These are phyloP conservation scores for Tragulus kanchil DNA, from an alignment of 2,113 vertebrate genomes.

Conservation along the genomic window DNA sequence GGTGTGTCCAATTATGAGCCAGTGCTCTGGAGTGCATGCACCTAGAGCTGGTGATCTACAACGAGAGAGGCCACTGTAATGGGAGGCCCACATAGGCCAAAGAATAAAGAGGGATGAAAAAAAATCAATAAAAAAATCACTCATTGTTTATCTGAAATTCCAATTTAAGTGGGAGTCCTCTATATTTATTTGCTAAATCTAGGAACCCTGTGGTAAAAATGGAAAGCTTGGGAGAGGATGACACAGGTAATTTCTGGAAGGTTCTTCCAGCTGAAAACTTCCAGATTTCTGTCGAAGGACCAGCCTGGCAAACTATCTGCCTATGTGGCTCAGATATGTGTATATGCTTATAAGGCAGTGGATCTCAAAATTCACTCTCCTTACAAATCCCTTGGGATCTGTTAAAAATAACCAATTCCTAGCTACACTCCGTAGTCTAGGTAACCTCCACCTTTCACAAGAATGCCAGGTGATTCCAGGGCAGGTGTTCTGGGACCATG, in stretches of 20 bases:
- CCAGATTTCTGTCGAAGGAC: background rate
- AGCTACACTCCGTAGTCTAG: background rate
- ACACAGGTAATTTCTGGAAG: background rate
- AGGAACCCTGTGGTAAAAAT: background rate
- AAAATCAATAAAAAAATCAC: background rate
- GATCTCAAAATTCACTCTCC: background rate
- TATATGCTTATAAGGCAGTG: background rate
- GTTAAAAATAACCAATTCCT: background rate
- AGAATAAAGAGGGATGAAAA: too few relatives aligned
- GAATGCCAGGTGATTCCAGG: background rate
- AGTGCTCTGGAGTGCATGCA: too few relatives aligned
- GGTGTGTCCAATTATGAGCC: too few relatives aligned
- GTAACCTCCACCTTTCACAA: background rate
- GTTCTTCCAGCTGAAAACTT: background rate
- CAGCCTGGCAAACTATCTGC: background rate
- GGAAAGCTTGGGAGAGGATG: background rate
- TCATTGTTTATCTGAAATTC: background rate
- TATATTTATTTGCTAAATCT: slow-evolving; percentile 39
- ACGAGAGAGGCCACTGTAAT: too few relatives aligned
- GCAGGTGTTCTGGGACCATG: background rate
- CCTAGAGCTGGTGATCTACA: too few relatives aligned
- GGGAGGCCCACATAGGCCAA: too few relatives aligned
- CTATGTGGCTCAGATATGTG: background rate
- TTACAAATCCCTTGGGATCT: background rate
- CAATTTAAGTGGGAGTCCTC: background rate